A percentile compares a stretch with the other conserved stretches of the same genome.
phyloP scores from a whole-genome alignment of 2,113 vertebrate genomes.

The Phylloscopus whistleri region DNA sequence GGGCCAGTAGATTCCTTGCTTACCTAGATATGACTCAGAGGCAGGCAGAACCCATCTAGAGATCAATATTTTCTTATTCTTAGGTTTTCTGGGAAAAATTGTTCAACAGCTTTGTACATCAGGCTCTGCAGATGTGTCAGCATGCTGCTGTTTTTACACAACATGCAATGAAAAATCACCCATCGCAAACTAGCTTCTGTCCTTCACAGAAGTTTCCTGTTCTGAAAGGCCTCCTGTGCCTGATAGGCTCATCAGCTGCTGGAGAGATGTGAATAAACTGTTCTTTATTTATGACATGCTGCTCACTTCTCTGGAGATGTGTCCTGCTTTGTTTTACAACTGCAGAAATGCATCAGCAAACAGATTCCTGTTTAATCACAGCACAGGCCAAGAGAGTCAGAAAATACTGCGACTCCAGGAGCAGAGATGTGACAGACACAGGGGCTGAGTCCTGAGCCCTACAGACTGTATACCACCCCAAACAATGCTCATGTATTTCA shows the following conservation, averaged over 20 bases:
- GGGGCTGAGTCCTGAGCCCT: not conserved
- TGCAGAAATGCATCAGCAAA: not conserved
- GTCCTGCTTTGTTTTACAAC: conserved; percentile 19
- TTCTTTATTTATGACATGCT: not conserved
- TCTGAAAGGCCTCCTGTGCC: not conserved
- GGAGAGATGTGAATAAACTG: not conserved
- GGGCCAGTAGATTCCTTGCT: not conserved
- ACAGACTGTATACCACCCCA: not conserved
- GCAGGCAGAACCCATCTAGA: not conserved
- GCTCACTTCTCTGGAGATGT: not conserved
- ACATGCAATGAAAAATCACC: not conserved
- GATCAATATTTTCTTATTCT: not conserved
- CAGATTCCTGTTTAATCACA: not conserved
- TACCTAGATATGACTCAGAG: not conserved
- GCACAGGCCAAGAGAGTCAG: not conserved
- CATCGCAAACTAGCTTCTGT: conserved; percentile 15
- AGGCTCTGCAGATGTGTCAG: not conserved
- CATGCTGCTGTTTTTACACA: not conserved
- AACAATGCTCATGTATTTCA: not conserved
- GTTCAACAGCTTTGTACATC: not conserved
- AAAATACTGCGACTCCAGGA: not conserved
- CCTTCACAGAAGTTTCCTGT: not conserved
- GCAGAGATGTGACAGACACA: not conserved
- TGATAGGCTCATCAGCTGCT: conserved; percentile 17
- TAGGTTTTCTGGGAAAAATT: not conserved